Base-by-base conservation (phyloP, 2,888 invertebrate genomes). In the Heteropelma amictum region DNA sequence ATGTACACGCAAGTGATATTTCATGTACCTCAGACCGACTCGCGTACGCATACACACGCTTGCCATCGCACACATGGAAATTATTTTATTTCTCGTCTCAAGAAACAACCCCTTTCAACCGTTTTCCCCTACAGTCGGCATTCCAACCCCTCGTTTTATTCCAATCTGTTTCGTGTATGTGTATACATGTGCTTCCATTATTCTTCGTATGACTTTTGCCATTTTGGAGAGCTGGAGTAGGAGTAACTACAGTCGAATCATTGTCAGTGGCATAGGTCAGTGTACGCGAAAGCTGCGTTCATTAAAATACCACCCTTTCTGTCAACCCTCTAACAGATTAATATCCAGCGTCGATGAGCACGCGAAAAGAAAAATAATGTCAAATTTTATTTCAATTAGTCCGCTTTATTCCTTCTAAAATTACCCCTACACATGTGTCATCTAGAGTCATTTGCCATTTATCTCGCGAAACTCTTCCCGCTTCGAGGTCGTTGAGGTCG, bases 191-290 rank as follows among this genome's bases (percentile, higher is more conserved):
- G 38, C 47, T 56, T 14, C 28, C 47, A n/a, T 42, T 51, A 42
- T 42, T 47, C 10, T 12, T 56, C 60, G 10, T 28, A 26, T 28
- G 17, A 2, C 17, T 38, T 33, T 72, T 61, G 54, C 49, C 63
- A 23, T 56, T 58, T 54, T 68, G 30, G 56, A 51, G 23, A 51
- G 45, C 14, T 10, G 5, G 1, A 38, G 38, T 38, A 12, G 38
- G 12, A 38, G n/a, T 14, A 14, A 38, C 12, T 14, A 38, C 12
- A 5, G 3, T 38, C 12, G 4, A 6, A 6, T 12, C 4, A 14
- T 14, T 6, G 1, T 77, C 80, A 80, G 81, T 84, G 83, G 81
- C 84, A 81, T 83, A 82, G 84, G 83, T 84, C 84, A 84, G 83
- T 83, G 82, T 77, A 71, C 75, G 56, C 45, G 74, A 33, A 42